phyloP scores from a whole-genome alignment of 2,888 invertebrate species.

The Laspeyria flexula region DNA sequence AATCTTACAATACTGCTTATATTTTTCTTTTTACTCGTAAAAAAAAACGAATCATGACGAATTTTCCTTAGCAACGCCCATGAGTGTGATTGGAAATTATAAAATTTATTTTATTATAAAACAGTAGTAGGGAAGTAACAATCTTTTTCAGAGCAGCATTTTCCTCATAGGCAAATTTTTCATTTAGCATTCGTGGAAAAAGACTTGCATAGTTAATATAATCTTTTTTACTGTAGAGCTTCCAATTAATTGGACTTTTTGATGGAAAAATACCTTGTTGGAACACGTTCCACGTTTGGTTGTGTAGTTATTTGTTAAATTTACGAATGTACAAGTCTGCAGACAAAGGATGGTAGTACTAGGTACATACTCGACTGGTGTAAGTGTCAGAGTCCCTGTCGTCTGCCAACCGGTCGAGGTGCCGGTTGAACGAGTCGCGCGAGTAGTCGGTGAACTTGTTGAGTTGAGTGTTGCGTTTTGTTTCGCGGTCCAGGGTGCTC shows the following conservation, averaged over 20 bases:
- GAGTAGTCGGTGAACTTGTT: conserved; percentile 84
- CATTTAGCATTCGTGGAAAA: conserved; percentile 1
- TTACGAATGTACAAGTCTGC: background rate
- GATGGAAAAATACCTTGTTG: background rate
- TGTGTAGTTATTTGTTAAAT: conserved; percentile 6
- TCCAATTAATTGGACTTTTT: background rate
- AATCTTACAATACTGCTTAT: too few species aligned
- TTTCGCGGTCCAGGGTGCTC: conserved; percentile 86
- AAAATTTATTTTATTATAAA: conserved; percentile 3
- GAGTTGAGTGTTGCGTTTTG: conserved; percentile 87
- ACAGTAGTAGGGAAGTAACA: background rate
- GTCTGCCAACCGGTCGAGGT: conserved; percentile 77
- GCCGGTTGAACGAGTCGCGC: conserved; percentile 75
- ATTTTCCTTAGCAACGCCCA: background rate
- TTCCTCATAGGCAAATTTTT: conserved; percentile 7
- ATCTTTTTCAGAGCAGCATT: background rate
- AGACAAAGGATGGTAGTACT: conserved; percentile 3
- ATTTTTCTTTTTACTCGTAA: too few species aligned
- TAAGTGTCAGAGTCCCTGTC: conserved; percentile 77
- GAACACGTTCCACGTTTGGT: background rate
- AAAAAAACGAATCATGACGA: too few species aligned
- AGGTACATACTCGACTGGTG: conserved; percentile 68
- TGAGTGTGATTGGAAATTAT: background rate
- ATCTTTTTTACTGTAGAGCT: background rate
- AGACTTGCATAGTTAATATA: background rate